These are phyloP conservation scores for Puma concolor DNA, from an alignment of 2,113 vertebrate species.

Conservation along the genomic window DNA sequence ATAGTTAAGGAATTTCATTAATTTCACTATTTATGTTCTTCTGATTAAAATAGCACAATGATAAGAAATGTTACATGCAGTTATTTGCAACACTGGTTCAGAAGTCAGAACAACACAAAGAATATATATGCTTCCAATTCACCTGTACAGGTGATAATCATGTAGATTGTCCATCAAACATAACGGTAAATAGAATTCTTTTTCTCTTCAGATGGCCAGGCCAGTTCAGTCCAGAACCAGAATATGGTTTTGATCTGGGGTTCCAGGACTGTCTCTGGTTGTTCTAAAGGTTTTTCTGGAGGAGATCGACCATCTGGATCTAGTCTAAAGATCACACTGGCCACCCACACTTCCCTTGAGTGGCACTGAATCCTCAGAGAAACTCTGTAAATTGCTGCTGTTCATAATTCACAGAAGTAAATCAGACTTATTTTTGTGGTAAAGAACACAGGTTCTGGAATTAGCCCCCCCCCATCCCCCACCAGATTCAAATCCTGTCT, in stretches of 20 bases:
- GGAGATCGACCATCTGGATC: no score
- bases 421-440: not conserved
- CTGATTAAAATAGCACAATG: not conserved
- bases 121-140: not conserved
- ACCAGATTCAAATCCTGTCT: not conserved
- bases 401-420: not conserved
- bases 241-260: not conserved
- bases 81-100: not conserved
- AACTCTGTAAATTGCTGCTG: not conserved
- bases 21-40: not conserved
- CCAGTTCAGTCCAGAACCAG: not conserved
- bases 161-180: not conserved
- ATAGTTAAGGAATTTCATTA: not conserved
- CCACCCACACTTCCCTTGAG: not conserved
- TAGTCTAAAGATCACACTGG: not conserved
- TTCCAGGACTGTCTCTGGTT: not conserved
- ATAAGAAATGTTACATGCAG: not conserved
- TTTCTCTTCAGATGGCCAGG: not conserved
- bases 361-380: not conserved
- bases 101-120: not conserved
- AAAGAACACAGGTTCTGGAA: not conserved
- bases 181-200: not conserved
- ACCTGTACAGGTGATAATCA: not conserved
- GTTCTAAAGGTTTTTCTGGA: not conserved
- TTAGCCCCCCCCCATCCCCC: not conserved